A percentile compares a stretch with the other conserved stretches of the same genome.
Conservation (phyloP, 2,113 vertebrate species). For the Poicephalus gulielmi region DNA sequence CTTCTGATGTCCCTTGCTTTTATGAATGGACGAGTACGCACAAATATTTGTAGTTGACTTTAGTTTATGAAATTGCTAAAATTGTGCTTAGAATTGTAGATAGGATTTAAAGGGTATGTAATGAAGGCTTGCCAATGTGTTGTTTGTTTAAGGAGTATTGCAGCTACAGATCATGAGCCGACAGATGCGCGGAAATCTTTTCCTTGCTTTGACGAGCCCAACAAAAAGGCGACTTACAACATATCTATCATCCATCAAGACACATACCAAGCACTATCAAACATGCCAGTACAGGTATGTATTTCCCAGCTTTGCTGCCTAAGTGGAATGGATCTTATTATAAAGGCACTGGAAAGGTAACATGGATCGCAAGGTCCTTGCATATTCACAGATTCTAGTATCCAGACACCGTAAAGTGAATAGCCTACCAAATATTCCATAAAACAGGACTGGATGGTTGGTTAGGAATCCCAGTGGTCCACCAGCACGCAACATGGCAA, state of each 20-base stretch:
- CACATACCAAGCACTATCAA: conserved; percentile 82
- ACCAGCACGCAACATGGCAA: neutral
- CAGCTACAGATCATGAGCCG: conserved; percentile 96
- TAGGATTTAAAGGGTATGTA: neutral
- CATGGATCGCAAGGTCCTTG: neutral
- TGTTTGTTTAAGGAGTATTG: conserved; percentile 89
- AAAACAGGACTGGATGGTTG: neutral
- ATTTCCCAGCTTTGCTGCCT: neutral
- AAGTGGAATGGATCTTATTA: neutral
- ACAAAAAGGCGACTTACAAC: conserved; percentile 93
- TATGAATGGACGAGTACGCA: neutral
- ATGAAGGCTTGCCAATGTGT: neutral
- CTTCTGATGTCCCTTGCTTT: neutral
- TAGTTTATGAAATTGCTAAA: neutral
- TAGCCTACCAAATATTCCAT: neutral
- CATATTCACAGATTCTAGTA: neutral
- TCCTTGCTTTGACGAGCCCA: conserved; percentile 97
- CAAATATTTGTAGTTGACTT: neutral
- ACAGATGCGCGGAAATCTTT: conserved; percentile 97
- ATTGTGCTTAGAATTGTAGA: neutral
- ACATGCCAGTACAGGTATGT: conserved; percentile 90
- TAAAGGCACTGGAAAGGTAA: neutral
- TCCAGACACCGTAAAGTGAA: neutral
- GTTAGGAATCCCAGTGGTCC: neutral
- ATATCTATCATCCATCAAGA: conserved; percentile 84